Conservation (phyloP, 2,888 invertebrate species). For the Callinectes sapidus region DNA sequence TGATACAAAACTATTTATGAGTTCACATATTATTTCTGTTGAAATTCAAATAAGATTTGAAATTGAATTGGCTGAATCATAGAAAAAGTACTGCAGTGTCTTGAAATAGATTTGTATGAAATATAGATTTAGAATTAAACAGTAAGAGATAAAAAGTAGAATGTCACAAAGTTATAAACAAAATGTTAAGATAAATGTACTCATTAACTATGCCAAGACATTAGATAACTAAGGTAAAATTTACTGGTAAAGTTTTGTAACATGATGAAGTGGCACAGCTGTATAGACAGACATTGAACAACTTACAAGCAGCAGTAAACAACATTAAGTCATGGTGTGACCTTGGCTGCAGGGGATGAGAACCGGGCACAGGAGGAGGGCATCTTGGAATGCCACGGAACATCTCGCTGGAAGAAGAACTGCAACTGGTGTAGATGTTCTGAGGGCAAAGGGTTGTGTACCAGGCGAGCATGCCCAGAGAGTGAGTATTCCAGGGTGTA, state of each 20-base stretch:
- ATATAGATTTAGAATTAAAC: too few relatives aligned
- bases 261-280: not conserved
- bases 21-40: too few relatives aligned
- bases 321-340: not conserved
- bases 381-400: not conserved
- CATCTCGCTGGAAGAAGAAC: slow-evolving; percentile 43
- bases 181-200: too few relatives aligned
- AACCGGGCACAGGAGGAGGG: not conserved
- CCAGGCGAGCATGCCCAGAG: not conserved
- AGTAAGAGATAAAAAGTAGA: too few relatives aligned
- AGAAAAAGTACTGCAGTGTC: too few relatives aligned
- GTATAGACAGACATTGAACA: not conserved
- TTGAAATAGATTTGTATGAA: too few relatives aligned
- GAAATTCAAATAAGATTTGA: too few relatives aligned
- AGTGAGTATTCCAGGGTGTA: not conserved
- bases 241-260: not conserved
- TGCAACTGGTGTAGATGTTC: slow-evolving; percentile 48
- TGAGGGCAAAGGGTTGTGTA: not conserved
- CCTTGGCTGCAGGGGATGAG: not conserved
- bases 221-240: too few relatives aligned
- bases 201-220: too few relatives aligned
- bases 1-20: too few relatives aligned
- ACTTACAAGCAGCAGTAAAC: not conserved
- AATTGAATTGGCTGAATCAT: too few relatives aligned
- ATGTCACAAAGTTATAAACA: too few relatives aligned